Percentiles rank a stretch among this genome's conserved stretches.
Conservation (phyloP, 2,797 vertebrate species). For the Tokudaia tokunoshimensis region DNA sequence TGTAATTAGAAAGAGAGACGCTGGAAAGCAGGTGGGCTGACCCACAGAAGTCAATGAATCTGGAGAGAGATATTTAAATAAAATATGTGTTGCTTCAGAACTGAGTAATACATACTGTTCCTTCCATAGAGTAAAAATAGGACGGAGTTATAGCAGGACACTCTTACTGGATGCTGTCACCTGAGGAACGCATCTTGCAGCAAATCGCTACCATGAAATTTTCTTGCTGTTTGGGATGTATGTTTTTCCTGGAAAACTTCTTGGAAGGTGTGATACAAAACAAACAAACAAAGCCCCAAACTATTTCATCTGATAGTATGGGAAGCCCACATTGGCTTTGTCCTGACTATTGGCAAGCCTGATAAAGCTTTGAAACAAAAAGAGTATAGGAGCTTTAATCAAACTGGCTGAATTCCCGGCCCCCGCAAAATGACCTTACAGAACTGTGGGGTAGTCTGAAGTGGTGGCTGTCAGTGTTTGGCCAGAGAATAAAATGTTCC, state of each 20-base stretch:
- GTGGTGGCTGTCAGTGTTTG: neutral
- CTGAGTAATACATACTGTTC: neutral
- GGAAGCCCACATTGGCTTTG: neutral
- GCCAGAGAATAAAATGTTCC: neutral
- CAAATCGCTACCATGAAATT: neutral
- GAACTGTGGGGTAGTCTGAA: neutral
- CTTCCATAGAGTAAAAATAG: neutral
- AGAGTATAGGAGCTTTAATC: neutral
- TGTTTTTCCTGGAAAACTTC: neutral
- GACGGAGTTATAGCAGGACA: neutral
- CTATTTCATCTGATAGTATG: neutral
- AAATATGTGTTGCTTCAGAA: neutral
- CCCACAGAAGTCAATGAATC: neutral
- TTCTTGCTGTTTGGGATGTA: accelerated
- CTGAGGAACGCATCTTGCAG: neutral
- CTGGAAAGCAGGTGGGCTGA: neutral
- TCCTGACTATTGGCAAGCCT: neutral
- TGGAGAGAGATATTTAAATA: conserved; percentile 3
- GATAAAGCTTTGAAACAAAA: conserved; percentile 11
- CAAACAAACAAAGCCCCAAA: no score
- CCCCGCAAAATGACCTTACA: neutral
- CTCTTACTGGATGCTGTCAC: neutral
- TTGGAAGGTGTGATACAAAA: neutral
- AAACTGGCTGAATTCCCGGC: neutral
- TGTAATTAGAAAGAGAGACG: neutral